Evolutionary conservation across 2,888 invertebrate species (phyloP).

Genomic region (Coelinius sp.): DNA sequence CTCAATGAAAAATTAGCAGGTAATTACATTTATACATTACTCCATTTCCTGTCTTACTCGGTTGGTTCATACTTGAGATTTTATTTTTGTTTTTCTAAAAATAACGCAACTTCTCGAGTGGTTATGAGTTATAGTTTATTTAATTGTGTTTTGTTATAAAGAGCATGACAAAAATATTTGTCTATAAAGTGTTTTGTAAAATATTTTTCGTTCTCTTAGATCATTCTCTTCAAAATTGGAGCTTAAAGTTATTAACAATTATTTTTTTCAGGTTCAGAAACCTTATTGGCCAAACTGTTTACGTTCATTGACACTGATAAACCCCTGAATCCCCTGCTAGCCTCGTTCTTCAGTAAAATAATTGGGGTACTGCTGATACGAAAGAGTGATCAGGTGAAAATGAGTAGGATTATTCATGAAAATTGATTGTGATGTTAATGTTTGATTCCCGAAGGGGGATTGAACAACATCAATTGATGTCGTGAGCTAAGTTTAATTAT

Average conservation of each 20-base stretch:
- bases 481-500: slow-evolving; percentile 22
- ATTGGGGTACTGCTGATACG: slow-evolving; percentile 90
- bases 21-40: slow-evolving; percentile 39
- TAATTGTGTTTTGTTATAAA: too few relatives aligned
- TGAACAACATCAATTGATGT: background rate
- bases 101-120: too few relatives aligned
- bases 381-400: slow-evolving; percentile 84
- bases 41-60: background rate
- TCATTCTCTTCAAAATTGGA: background rate
- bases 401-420: background rate
- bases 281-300: slow-evolving; percentile 87
- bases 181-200: background rate
- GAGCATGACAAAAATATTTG: too few relatives aligned
- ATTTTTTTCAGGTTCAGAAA: slow-evolving; percentile 75
- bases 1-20: slow-evolving; percentile 87
- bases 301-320: slow-evolving; percentile 89
- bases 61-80: slow-evolving; percentile 26
- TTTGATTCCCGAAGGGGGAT: background rate
- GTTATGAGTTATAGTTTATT: too few relatives aligned
- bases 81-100: background rate
- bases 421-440: background rate
- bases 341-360: slow-evolving; percentile 96
- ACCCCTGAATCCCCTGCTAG: slow-evolving; percentile 92
- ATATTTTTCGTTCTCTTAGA: background rate
- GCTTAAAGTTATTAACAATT: background rate